These are phyloP conservation scores for Phaetusa simplex DNA, from an alignment of 2,113 vertebrate genomes.

Conservation along the genomic window DNA sequence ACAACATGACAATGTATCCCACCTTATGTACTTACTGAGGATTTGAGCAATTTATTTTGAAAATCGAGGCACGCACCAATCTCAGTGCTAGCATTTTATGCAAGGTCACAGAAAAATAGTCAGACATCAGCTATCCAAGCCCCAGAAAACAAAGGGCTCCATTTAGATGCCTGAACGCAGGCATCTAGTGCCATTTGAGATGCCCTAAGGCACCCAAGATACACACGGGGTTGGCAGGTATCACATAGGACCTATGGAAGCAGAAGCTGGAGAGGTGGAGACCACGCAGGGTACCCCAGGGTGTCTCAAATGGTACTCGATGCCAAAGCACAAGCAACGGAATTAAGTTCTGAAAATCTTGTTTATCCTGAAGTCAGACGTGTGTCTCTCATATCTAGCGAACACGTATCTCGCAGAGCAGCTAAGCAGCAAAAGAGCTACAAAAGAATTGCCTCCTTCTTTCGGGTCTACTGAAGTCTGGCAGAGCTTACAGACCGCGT, in stretches of 20 bases:
- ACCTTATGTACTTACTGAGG: not conserved
- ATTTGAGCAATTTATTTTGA: not conserved
- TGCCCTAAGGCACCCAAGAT: slow-evolving; percentile 9
- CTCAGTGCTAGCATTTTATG: not conserved
- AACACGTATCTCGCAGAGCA: not conserved
- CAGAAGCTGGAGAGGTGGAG: not conserved
- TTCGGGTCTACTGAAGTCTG: not conserved
- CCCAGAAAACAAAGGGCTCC: slow-evolving; percentile 33
- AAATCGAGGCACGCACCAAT: not conserved
- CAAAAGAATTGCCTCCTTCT: slow-evolving; percentile 17
- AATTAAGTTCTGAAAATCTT: not conserved
- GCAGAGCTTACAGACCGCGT: slow-evolving; percentile 21
- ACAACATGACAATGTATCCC: not conserved
- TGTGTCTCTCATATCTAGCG: not conserved
- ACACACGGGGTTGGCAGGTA: not conserved
- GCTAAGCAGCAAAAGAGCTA: not conserved
- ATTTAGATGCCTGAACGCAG: not conserved
- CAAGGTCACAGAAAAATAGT: not conserved
- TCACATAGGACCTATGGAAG: not conserved
- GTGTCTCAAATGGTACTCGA: not conserved
- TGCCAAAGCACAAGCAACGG: not conserved
- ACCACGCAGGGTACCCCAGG: not conserved
- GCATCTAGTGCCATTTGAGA: not conserved
- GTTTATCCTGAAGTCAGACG: not conserved
- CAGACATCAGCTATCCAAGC: not conserved